Percentiles rank a stretch among this genome's conserved stretches.
These are phyloP conservation scores for Dicrostonyx torquatus DNA, from an alignment of 2,797 vertebrate species.

Conservation along the genomic window DNA sequence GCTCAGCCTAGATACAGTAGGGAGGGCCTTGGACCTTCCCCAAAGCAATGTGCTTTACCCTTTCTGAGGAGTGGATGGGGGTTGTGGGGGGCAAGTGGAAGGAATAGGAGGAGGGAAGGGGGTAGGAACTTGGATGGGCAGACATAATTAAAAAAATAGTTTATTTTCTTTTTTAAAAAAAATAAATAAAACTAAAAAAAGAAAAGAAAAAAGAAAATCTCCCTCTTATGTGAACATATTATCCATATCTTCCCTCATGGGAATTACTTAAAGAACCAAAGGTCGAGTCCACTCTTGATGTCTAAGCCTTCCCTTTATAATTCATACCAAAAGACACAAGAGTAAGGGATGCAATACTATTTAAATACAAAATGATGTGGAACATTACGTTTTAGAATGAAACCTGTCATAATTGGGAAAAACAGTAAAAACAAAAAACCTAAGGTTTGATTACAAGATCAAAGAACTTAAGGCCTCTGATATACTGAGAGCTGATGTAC, in stretches of 20 bases:
- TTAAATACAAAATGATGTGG: neutral
- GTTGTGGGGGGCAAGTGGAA: no score
- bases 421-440: neutral
- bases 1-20: no score
- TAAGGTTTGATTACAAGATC: neutral
- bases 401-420: neutral
- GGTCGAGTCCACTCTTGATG: neutral
- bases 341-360: neutral
- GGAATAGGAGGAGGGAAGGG: no score
- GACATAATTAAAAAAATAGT: no score
- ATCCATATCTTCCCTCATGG: neutral
- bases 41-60: no score
- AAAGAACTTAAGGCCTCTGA: neutral
- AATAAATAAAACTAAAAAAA: no score
- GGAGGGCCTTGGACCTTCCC: no score
- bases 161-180: no score
- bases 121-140: no score
- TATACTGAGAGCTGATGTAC: neutral
- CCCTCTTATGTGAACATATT: neutral
- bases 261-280: neutral
- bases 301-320: neutral
- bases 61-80: no score
- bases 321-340: neutral
- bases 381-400: neutral
- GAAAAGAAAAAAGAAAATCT: neutral